phyloP scores from a whole-genome alignment of 1,140 invertebrate species.

The Araneus ventricosus region DNA sequence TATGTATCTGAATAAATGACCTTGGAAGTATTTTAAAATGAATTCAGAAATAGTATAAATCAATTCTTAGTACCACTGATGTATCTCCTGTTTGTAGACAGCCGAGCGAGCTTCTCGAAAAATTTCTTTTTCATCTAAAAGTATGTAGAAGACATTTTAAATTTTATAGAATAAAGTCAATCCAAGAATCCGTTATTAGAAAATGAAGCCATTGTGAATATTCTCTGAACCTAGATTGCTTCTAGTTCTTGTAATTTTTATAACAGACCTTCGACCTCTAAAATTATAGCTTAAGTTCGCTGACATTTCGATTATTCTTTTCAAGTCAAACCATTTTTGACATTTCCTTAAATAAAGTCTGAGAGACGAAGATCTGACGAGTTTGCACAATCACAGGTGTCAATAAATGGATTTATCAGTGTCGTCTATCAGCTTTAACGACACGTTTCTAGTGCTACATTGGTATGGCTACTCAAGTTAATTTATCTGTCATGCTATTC shows the following conservation, averaged over 20 bases:
- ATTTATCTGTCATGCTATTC: slow-evolving; percentile 20
- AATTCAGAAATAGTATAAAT: too few relatives aligned
- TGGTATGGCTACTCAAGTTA: slow-evolving; percentile 23
- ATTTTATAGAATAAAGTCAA: too few relatives aligned
- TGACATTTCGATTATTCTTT: neutral
- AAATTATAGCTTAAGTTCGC: neutral
- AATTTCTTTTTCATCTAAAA: too few relatives aligned
- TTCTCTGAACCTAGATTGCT: neutral
- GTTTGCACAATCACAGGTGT: slow-evolving; percentile 33
- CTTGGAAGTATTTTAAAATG: too few relatives aligned
- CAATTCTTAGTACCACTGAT: too few relatives aligned
- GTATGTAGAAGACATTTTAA: too few relatives aligned
- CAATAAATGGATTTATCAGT: slow-evolving; percentile 10
- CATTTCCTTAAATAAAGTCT: slow-evolving; percentile 1
- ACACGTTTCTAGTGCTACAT: slow-evolving; percentile 36
- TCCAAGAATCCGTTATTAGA: too few relatives aligned
- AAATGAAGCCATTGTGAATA: neutral
- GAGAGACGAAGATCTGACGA: neutral
- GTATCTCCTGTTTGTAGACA: too few relatives aligned
- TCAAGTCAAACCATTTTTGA: neutral
- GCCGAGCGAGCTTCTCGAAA: too few relatives aligned
- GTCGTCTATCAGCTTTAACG: neutral
- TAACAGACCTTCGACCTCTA: neutral
- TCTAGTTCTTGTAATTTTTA: neutral
- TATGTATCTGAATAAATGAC: too few relatives aligned